A percentile compares a stretch with the other conserved stretches of the same genome.
phyloP scores from a whole-genome alignment of 2,888 invertebrate species.

The Aquatica leii region DNA sequence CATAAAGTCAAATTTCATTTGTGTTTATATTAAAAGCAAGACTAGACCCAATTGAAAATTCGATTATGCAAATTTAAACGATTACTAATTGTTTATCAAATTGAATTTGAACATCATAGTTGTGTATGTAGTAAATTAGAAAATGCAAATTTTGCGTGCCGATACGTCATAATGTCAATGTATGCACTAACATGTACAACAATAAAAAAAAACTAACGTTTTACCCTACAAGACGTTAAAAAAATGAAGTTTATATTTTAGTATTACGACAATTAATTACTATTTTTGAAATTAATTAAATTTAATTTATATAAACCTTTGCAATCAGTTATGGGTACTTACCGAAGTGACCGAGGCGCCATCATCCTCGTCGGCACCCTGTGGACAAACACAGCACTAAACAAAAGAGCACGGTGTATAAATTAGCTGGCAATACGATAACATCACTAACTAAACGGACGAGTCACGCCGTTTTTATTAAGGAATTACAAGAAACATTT shows the following conservation, averaged over 20 bases:
- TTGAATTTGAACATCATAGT: no score
- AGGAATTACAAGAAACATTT: constrained; percentile 57
- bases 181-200: neutral
- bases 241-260: no score
- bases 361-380: constrained; percentile 79
- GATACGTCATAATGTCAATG: constrained; percentile 6
- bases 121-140: neutral
- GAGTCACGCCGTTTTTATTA: constrained; percentile 60
- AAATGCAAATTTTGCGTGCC: constrained; percentile 10
- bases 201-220: neutral
- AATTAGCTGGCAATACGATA: constrained; percentile 58
- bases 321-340: constrained; percentile 61
- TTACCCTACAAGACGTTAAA: no score
- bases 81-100: no score
- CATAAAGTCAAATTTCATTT: no score
- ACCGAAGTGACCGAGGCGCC: constrained; percentile 75
- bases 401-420: constrained; percentile 60
- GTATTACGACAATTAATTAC: constrained; percentile 16
- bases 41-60: no score
- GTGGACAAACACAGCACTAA: constrained; percentile 63
- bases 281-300: constrained; percentile 22
- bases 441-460: constrained; percentile 59
- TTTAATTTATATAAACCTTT: constrained; percentile 33
- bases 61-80: no score
- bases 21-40: no score